These are phyloP conservation scores for Ariopsis seemanni DNA, from an alignment of 2,113 vertebrate genomes.

Conservation along the genomic window DNA sequence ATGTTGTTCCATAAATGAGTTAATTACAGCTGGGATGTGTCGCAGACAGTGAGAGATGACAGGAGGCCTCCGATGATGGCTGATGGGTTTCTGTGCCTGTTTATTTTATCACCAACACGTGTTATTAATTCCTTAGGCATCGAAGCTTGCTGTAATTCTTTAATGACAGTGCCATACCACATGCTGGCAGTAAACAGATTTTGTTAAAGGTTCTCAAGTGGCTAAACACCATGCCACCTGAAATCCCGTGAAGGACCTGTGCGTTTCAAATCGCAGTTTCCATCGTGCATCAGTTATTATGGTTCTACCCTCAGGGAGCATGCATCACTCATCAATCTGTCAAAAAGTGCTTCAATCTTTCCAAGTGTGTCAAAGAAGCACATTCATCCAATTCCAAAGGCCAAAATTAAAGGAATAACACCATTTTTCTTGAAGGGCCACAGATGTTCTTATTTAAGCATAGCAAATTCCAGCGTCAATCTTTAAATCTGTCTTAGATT, in stretches of 20 bases:
- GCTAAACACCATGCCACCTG: constrained; percentile 51
- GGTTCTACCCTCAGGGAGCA: constrained; percentile 13
- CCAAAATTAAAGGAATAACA: constrained; percentile 31
- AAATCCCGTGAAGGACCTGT: constrained; percentile 22
- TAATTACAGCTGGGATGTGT: constrained; percentile 67
- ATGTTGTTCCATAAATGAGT: constrained; percentile 66
- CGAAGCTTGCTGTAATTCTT: constrained; percentile 51
- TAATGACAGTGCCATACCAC: constrained; percentile 55
- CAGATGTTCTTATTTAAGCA: constrained; percentile 47
- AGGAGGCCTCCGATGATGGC: constrained; percentile 65
- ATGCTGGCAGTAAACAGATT: constrained; percentile 52
- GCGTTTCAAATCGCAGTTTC: background rate
- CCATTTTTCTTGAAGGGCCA: constrained; percentile 1
- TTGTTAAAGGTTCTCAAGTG: constrained; percentile 46
- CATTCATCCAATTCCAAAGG: constrained; percentile 31
- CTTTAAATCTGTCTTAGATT: constrained; percentile 22
- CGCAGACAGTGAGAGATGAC: constrained; percentile 57
- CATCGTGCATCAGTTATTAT: constrained; percentile 29
- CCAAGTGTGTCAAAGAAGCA: constrained; percentile 27
- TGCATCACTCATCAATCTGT: constrained; percentile 35
- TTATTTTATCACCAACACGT: constrained; percentile 64
- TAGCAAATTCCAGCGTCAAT: constrained; percentile 2
- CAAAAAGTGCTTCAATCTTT: constrained; percentile 33
- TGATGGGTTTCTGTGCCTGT: constrained; percentile 68
- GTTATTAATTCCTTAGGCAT: constrained; percentile 66